Percentiles rank a stretch among this genome's conserved stretches.
These are phyloP conservation scores for Barypeithes pellucidus DNA, from an alignment of 2,888 invertebrate genomes.

Conservation along the genomic window DNA sequence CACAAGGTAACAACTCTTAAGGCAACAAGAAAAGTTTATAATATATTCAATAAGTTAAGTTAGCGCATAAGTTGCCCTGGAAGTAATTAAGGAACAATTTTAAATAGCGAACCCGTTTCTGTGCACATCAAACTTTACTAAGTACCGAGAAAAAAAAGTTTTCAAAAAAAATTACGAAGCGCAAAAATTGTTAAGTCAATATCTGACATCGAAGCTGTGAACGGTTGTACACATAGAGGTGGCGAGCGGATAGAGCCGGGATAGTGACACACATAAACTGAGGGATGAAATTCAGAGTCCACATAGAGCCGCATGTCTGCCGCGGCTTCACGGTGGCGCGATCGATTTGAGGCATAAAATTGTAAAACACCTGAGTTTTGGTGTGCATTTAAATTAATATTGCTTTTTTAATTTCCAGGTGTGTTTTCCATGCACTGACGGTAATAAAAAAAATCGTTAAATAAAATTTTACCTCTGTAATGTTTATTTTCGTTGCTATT, in stretches of 20 bases:
- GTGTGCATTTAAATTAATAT: conserved; percentile 39
- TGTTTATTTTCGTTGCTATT: no score
- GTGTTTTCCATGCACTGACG: background rate
- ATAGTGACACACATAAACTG: conserved; percentile 65
- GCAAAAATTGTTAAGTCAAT: conserved; percentile 47
- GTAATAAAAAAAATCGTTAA: no score
- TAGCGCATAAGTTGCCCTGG: background rate
- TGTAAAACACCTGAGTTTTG: conserved; percentile 58
- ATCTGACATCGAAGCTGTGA: conserved; percentile 41
- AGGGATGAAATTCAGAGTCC: conserved; percentile 57
- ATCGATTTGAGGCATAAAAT: conserved; percentile 64
- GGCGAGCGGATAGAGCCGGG: conserved; percentile 62
- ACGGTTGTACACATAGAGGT: conserved; percentile 54
- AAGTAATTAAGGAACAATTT: background rate
- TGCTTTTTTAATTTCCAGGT: conserved; percentile 3
- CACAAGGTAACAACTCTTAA: conserved; percentile 20
- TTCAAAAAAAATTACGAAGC: conserved; percentile 35
- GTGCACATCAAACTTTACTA: conserved; percentile 38
- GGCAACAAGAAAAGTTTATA: background rate
- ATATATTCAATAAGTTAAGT: background rate
- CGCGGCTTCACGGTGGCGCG: conserved; percentile 56
- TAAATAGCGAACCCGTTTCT: background rate
- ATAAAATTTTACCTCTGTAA: no score
- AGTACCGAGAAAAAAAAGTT: conserved; percentile 31
- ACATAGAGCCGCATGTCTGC: conserved; percentile 57